Percentiles rank a stretch among this genome's conserved stretches.
Evolutionary conservation across 1,140 invertebrate genomes (phyloP).

Genomic region (Micrasema minimum): DNA sequence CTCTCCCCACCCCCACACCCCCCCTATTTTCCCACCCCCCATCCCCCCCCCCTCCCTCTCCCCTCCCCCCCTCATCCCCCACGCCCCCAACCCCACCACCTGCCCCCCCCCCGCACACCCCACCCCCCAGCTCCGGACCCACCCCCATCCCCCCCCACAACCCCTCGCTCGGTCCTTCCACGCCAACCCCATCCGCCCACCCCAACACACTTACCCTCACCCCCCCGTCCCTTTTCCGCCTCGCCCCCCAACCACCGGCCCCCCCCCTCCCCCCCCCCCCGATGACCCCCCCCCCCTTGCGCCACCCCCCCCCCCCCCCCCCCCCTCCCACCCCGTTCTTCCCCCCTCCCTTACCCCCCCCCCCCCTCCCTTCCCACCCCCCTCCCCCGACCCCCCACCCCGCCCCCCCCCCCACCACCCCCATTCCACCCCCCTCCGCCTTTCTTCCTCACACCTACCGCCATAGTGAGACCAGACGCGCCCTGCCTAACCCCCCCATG

Average conservation of each 20-base stretch:
- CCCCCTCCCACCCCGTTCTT: too few relatives aligned
- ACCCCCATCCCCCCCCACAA: neutral
- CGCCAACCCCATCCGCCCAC: neutral
- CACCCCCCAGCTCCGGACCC: neutral
- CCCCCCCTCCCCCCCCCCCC: slow-evolving; percentile 2
- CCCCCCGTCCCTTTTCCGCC: neutral
- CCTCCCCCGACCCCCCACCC: too few relatives aligned
- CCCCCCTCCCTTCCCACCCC: too few relatives aligned
- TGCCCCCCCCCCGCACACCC: neutral
- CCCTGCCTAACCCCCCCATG: too few relatives aligned
- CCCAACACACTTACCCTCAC: neutral
- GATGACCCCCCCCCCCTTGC: too few relatives aligned
- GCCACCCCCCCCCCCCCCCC: too few relatives aligned
- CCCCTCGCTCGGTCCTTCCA: neutral
- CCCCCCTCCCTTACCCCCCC: too few relatives aligned
- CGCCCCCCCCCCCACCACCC: too few relatives aligned
- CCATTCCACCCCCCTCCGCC: too few relatives aligned
- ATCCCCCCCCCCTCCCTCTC: neutral
- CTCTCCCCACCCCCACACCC: neutral
- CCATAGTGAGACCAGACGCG: too few relatives aligned
- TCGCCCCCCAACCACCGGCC: neutral
- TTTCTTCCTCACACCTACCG: too few relatives aligned
- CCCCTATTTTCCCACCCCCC: neutral
- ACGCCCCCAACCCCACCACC: neutral
- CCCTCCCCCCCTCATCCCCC: neutral